Evolutionary conservation across 1,140 invertebrate species (phyloP), one percentile per base, ranked within the genome.

Genomic region (Papilio glaucus): DNA sequence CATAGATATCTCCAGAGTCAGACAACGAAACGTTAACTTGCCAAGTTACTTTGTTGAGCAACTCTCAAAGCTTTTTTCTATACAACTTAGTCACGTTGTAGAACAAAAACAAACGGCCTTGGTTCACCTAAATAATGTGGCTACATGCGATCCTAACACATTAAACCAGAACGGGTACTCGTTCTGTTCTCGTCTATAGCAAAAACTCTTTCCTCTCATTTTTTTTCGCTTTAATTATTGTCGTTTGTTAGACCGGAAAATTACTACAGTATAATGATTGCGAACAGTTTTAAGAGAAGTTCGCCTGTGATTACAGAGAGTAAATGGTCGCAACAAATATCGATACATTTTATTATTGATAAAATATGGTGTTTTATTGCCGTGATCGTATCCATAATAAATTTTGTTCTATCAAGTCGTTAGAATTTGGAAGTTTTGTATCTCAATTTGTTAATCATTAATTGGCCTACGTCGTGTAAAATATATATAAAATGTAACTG

Each of bases 81-180:
- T 57, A 26, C 74, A 33, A 42, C 67, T 89, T 84, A 87, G 85
- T 88, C 86, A 88, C 77, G 83, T 73, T 76, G 62, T 77, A 67
- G 53, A 75, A 78, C 83, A 88, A 88, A 89, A 89, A 89, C 70
- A 65, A 70, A 45, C 81, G 80, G 71, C 87, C 86, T 89, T 89
- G 85, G 72, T 73, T 71, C 71, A 76, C 71, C 77, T 81, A 86
- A 80, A 82, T 77, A 39, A 76, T 73, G 77, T 80, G 68, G 26
- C 26, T 77, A 81, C 85, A 83, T 82, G 81, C 83, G 80, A 81
- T 82, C 79, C 76, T 77, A 82, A 83, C 78, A 84, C 73, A 78
- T 78, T 77, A 38, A 65, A 65, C 29, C 37, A 65, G 37, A 65
- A 65, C 62, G 8, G 15, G 37, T 39, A n/a, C 29, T 41, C 15